phyloP scores from a whole-genome alignment of 2,113 vertebrate species.

The Cricetomys ansorgei region DNA sequence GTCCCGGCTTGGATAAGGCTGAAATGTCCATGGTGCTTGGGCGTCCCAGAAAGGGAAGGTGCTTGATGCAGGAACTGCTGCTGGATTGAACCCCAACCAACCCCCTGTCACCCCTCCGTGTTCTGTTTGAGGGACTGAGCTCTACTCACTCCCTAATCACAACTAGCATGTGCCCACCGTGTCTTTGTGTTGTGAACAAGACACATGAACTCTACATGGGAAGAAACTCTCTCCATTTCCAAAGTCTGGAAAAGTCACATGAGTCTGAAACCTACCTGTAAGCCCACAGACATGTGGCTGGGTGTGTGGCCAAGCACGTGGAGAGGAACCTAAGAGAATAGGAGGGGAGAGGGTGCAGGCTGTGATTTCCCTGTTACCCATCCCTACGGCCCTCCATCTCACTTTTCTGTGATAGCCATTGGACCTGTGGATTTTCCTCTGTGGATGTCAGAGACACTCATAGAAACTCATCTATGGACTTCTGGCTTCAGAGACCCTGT shows the following conservation, averaged over 20 bases:
- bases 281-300: neutral
- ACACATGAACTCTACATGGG: neutral
- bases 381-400: neutral
- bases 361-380: neutral
- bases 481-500: neutral
- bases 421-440: neutral
- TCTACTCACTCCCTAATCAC: neutral
- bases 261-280: neutral
- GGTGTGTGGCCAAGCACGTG: neutral
- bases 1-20: neutral
- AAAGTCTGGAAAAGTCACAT: no score
- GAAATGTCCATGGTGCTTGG: neutral
- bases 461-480: neutral
- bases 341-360: neutral
- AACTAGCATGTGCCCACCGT: neutral
- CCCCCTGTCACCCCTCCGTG: neutral
- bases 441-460: neutral
- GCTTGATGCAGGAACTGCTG: no score
- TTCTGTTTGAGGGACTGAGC: neutral
- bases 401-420: neutral
- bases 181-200: neutral
- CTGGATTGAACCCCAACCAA: neutral
- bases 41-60: no score
- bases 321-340: neutral
- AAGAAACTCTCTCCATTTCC: neutral